Base-by-base conservation (phyloP, 2,888 invertebrate species). In the Metalampra italica region DNA sequence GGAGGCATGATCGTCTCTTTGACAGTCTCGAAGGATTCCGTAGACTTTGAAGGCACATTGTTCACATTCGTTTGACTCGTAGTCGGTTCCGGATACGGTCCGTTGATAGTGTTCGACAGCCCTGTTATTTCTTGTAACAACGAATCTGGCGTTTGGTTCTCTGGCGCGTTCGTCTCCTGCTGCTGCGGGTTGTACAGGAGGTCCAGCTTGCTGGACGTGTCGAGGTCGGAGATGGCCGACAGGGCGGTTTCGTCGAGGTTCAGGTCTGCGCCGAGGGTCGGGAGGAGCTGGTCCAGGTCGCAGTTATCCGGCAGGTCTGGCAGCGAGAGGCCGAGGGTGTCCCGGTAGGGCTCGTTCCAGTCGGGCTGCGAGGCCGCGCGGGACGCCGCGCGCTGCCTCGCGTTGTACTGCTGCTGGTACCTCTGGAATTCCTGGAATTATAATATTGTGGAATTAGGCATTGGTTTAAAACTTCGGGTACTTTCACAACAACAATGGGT, bases 281-380 rank as follows among this genome's bases (percentile, higher is more conserved):
- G 92, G 68, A 94, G 80, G 60, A 94, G 80, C 62, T 92, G 92
- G 64, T 94, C 94, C 48, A 94, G 84, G 71, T 93, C 94, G 52
- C 84, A 82, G 49, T 73, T 76, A 64, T 89, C 90, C 1, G 88
- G 82, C 34, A 89, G 68, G 52, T 89, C 90, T 1, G 82, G 78
- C n/a, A 90, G 71, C 9, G 81, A 66, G 9, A 86, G 65, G 1
- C 72, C 75, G 37, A 80, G 54, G n/a, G 78, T 72, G 77, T 88
- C 88, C 75, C 85, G 82, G 75, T 86, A 87, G 0, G 87, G 82
- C 59, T 87, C 87, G 81, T 81, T 78, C 90, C 90, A 83, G 77
- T 91, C 77, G n/a, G 85, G 70, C 63, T 80, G 64, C 53, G 80
- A 62, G 56, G 74, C 66, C 37, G 75, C 71, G 11, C 78, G 75